Evolutionary conservation across 2,113 vertebrate species (phyloP).

Genomic region (Rhabdornis inornatus): DNA sequence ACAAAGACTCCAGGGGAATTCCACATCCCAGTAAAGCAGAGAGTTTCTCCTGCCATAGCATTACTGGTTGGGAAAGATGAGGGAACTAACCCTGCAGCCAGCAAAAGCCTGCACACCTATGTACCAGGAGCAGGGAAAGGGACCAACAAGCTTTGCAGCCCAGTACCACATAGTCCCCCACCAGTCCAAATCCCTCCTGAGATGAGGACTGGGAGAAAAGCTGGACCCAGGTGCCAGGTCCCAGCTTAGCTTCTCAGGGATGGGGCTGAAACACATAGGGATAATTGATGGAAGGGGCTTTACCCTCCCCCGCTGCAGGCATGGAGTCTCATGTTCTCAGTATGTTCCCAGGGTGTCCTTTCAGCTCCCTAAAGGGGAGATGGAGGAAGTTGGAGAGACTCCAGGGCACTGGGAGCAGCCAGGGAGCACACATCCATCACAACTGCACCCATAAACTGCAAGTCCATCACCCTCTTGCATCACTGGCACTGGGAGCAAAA

Average conservation of each 20-base stretch:
- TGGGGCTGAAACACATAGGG: neutral
- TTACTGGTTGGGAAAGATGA: neutral
- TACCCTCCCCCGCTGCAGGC: neutral
- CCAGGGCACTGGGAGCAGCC: neutral
- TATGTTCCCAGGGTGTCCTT: neutral
- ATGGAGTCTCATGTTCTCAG: neutral
- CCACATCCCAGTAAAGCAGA: neutral
- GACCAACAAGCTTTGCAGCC: neutral
- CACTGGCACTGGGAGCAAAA: neutral
- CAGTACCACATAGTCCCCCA: fast-evolving
- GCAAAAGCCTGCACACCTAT: neutral
- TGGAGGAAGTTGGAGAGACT: neutral
- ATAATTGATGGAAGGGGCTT: neutral
- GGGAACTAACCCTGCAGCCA: neutral
- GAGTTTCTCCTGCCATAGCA: neutral
- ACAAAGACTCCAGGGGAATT: neutral
- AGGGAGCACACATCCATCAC: neutral
- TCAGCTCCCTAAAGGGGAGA: neutral
- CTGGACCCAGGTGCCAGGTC: neutral
- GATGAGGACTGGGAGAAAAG: neutral
- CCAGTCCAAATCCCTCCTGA: neutral
- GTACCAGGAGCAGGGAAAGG: neutral
- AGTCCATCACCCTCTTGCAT: neutral
- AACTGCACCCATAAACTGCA: neutral
- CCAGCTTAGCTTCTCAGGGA: neutral